Conservation (phyloP, 2,888 invertebrate genomes). For the Chrysolina haemoptera region DNA sequence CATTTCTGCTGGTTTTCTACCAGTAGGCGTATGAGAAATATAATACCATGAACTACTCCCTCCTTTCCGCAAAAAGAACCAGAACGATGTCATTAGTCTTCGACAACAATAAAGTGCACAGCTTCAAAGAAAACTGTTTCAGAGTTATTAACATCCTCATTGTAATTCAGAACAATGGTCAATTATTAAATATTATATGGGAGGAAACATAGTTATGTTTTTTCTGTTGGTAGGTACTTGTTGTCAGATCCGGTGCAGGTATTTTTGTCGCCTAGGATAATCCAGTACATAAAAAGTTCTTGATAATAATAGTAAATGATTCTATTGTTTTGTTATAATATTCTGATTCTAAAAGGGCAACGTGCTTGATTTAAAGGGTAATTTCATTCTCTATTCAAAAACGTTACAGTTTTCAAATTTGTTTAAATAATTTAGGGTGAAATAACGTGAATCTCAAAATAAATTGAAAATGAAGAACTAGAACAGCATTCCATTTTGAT, state of each 20-base stretch:
- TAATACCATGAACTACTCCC: constrained; percentile 19
- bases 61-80: constrained; percentile 7
- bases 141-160: constrained; percentile 16
- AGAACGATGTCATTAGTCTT: constrained; percentile 26
- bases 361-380: too few species aligned
- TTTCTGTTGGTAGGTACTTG: too few species aligned
- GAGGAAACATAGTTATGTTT: not conserved
- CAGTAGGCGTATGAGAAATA: constrained; percentile 27
- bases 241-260: not conserved
- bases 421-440: too few species aligned
- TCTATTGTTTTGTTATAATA: too few species aligned
- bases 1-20: constrained; percentile 15
- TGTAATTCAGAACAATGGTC: constrained; percentile 14
- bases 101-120: constrained; percentile 25
- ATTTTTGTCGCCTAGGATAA: not conserved
- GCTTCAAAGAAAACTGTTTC: constrained; percentile 12
- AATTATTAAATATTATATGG: constrained; percentile 3
- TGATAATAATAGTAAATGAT: too few species aligned
- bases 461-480: too few species aligned
- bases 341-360: too few species aligned
- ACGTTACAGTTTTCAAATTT: too few species aligned
- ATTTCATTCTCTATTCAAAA: too few species aligned
- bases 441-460: too few species aligned
- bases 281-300: too few species aligned
- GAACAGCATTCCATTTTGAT: too few species aligned